A percentile compares a stretch with the other conserved stretches of the same genome.
phyloP scores from a whole-genome alignment of 2,888 invertebrate species.

The Drosophila glabriapex region DNA sequence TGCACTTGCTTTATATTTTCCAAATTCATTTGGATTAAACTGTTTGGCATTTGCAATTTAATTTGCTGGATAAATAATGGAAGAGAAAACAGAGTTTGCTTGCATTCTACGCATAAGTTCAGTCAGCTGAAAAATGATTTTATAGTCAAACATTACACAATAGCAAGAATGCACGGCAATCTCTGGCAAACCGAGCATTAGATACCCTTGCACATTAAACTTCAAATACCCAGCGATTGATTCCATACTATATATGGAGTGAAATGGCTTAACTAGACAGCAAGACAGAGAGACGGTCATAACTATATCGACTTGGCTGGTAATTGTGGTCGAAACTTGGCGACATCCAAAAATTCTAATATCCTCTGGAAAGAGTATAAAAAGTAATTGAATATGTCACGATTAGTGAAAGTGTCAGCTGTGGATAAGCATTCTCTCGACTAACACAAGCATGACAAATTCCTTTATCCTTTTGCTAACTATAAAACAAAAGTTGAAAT shows the following conservation, averaged over 20 bases:
- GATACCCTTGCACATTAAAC: background rate
- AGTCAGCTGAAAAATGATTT: constrained; percentile 1
- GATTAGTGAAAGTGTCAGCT: background rate
- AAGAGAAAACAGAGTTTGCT: background rate
- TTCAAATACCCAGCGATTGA: too few species aligned
- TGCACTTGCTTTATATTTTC: background rate
- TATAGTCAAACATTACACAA: constrained; percentile 8
- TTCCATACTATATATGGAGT: too few species aligned
- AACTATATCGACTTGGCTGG: background rate
- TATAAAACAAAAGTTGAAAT: background rate
- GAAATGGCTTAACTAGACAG: background rate
- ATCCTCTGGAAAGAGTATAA: background rate
- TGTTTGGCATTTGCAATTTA: background rate
- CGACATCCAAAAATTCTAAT: too few species aligned
- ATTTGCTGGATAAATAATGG: background rate
- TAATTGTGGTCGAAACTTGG: background rate
- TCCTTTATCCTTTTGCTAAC: background rate
- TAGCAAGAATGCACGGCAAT: background rate
- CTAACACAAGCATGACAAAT: background rate
- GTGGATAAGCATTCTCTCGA: background rate
- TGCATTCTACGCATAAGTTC: background rate
- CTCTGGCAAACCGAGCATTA: background rate
- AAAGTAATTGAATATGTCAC: constrained; percentile 1
- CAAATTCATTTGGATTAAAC: background rate
- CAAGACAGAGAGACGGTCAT: background rate